A percentile compares a stretch with the other conserved stretches of the same genome.
Conservation (phyloP, 2,888 invertebrate species). For the Cheilosia vernalis region DNA sequence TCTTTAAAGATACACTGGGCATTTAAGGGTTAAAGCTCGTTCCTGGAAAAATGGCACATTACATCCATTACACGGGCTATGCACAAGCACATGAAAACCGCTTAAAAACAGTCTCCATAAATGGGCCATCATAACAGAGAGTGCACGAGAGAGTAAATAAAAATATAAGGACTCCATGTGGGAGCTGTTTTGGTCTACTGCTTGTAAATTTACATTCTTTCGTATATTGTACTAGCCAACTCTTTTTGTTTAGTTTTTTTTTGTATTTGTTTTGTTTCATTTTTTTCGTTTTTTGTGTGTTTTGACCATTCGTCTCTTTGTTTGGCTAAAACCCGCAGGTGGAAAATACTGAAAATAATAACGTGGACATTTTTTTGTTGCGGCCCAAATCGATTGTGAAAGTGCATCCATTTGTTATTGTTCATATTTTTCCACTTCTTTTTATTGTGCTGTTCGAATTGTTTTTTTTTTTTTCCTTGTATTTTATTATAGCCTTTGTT, state of each 20-base stretch:
- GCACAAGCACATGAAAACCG: constrained; percentile 24
- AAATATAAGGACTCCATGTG: not conserved
- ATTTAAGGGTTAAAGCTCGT: too few relatives aligned
- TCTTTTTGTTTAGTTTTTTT: too few relatives aligned
- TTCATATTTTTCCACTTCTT: constrained; percentile 27
- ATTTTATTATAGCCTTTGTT: constrained; percentile 9
- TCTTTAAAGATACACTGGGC: too few relatives aligned
- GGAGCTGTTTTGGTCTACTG: constrained; percentile 8
- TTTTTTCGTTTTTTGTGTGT: not conserved
- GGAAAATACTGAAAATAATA: constrained; percentile 25
- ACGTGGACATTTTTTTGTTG: constrained; percentile 27
- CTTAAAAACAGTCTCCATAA: constrained; percentile 1
- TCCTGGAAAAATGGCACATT: too few relatives aligned
- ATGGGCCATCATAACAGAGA: constrained; percentile 31
- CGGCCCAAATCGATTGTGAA: constrained; percentile 52
- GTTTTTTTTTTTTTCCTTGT: not conserved
- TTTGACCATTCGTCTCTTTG: constrained; percentile 11
- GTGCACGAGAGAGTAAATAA: not conserved
- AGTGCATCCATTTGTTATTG: constrained; percentile 39
- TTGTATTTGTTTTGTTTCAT: not conserved
- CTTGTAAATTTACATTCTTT: not conserved
- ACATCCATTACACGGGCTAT: constrained; percentile 25
- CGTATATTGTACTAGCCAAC: too few relatives aligned
- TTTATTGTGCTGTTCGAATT: constrained; percentile 7
- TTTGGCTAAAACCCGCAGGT: constrained; percentile 30